Conservation (phyloP, 2,797 vertebrate genomes). For the Poeciliopsis gracilis region DNA sequence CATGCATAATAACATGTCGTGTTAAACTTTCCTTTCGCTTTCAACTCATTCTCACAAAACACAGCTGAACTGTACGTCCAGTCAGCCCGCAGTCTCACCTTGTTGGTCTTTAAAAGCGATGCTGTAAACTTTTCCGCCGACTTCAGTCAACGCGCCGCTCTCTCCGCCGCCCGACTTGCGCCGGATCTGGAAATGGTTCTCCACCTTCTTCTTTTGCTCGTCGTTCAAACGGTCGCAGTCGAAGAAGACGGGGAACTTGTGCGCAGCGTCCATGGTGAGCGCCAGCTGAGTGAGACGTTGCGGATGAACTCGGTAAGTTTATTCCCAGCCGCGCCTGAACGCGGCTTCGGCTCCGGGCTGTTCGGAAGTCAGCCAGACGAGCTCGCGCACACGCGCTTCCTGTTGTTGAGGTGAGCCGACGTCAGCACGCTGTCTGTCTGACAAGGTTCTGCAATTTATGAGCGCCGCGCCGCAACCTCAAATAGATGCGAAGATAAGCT, state of each 20-base stretch:
- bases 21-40: slow-evolving; percentile 5
- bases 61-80: background rate
- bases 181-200: slow-evolving; percentile 46
- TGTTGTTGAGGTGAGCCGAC: background rate
- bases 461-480: background rate
- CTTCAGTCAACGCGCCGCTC: slow-evolving; percentile 23
- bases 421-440: background rate
- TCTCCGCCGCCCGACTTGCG: slow-evolving; percentile 71
- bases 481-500: background rate
- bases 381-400: background rate
- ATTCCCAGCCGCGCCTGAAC: background rate
- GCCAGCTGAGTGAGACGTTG: background rate
- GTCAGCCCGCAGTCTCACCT: slow-evolving; percentile 37
- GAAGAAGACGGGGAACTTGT: slow-evolving; percentile 49
- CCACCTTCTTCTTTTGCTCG: slow-evolving; percentile 30
- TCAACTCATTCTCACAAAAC: background rate
- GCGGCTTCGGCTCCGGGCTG: background rate
- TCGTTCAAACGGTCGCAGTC: slow-evolving; percentile 26
- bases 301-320: background rate
- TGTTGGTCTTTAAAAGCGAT: slow-evolving; percentile 48
- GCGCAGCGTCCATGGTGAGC: slow-evolving; percentile 33
- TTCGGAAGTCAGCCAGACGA: background rate
- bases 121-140: slow-evolving; percentile 17
- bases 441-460: background rate
- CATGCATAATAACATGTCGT: background rate